A percentile compares a stretch with the other conserved stretches of the same genome.
Evolutionary conservation across 2,888 invertebrate genomes (phyloP).

Genomic region (Cloeon dipterum): DNA sequence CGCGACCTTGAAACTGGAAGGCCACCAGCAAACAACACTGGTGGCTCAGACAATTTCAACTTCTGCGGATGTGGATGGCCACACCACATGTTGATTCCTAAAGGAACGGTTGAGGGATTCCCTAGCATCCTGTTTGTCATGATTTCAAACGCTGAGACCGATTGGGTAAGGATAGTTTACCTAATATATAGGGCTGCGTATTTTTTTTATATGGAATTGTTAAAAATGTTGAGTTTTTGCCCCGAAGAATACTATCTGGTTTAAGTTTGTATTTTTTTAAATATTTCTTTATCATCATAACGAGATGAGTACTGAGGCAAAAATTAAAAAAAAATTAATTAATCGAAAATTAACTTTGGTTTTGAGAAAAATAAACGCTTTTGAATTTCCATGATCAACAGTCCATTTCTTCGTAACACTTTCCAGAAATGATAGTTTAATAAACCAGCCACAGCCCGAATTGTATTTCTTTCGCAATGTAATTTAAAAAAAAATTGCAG

Average conservation of each 20-base stretch:
- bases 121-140: constrained; percentile 16
- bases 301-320: not conserved
- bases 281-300: not conserved
- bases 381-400: no score
- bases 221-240: not conserved
- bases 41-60: constrained; percentile 7
- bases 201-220: no score
- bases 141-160: constrained; percentile 14
- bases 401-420: no score
- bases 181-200: no score
- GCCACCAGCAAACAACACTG: constrained; percentile 18
- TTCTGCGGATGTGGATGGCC: constrained; percentile 25
- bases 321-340: not conserved
- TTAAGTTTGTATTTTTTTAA: not conserved
- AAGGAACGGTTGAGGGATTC: constrained; percentile 19
- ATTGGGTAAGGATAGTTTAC: constrained; percentile 12
- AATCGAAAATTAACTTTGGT: no score
- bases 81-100: constrained; percentile 30
- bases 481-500: no score
- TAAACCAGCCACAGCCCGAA: no score
- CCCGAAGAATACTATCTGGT: not conserved
- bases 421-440: no score
- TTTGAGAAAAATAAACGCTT: no score
- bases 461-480: no score
- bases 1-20: constrained; percentile 24